These are phyloP conservation scores for Toxonevra muliebris DNA, from an alignment of 2,888 invertebrate genomes.

Conservation along the genomic window DNA sequence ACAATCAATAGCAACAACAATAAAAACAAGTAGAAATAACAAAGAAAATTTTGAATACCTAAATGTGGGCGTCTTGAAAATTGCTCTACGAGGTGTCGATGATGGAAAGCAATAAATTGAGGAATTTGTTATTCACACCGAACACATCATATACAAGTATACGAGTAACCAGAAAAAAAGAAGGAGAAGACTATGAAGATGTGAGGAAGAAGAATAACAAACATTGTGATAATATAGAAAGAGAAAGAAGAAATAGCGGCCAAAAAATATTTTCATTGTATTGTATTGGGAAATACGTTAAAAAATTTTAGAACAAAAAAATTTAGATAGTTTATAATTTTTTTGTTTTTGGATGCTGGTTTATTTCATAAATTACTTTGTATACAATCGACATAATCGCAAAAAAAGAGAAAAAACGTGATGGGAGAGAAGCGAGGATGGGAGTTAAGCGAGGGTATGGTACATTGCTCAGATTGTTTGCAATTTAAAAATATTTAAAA, in stretches of 20 bases:
- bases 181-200: neutral
- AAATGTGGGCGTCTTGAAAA: neutral
- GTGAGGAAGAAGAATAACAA: neutral
- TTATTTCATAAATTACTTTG: slow-evolving; percentile 22
- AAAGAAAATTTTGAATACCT: neutral
- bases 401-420: no score
- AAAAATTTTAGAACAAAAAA: no score
- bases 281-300: no score
- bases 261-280: no score
- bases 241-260: neutral
- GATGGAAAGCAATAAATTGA: slow-evolving; percentile 59
- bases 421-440: no score
- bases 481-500: slow-evolving; percentile 3
- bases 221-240: neutral
- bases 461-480: neutral
- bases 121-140: slow-evolving; percentile 45
- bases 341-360: slow-evolving; percentile 7
- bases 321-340: no score
- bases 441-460: no score
- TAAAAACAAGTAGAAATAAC: neutral
- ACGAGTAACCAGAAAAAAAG: neutral
- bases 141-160: neutral
- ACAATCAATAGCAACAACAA: slow-evolving; percentile 7
- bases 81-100: slow-evolving; percentile 53
- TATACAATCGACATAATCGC: slow-evolving; percentile 14